These are phyloP conservation scores for Galleria mellonella DNA, from an alignment of 1,140 invertebrate genomes.

Conservation along the genomic window DNA sequence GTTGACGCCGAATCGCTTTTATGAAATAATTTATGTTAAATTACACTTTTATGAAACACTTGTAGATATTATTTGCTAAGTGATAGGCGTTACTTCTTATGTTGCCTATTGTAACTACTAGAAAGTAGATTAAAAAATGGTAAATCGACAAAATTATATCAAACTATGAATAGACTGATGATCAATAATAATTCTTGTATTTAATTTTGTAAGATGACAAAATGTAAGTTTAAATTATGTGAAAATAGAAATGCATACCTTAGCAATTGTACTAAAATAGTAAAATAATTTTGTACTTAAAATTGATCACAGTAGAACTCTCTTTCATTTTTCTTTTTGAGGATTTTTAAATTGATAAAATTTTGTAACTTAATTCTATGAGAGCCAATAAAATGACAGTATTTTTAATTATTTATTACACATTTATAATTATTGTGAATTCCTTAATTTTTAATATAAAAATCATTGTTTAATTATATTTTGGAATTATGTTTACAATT, in stretches of 20 bases:
- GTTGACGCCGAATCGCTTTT: slow-evolving; percentile 22
- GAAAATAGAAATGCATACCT: slow-evolving; percentile 39
- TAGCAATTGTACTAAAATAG: slow-evolving; percentile 33
- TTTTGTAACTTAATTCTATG: slow-evolving; percentile 36
- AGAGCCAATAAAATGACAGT: slow-evolving; percentile 60
- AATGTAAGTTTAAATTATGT: slow-evolving; percentile 71
- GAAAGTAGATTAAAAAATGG: slow-evolving; percentile 52
- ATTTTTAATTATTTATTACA: slow-evolving; percentile 68
- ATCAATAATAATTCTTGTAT: slow-evolving; percentile 73
- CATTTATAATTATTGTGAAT: slow-evolving; percentile 49
- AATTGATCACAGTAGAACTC: slow-evolving; percentile 47
- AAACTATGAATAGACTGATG: slow-evolving; percentile 73
- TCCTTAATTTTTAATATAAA: slow-evolving; percentile 43
- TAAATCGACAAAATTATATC: slow-evolving; percentile 71
- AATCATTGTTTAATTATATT: slow-evolving; percentile 61
- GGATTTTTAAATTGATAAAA: slow-evolving; percentile 33
- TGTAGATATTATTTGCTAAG: slow-evolving; percentile 60
- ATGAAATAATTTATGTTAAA: slow-evolving; percentile 54
- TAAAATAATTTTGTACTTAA: slow-evolving; percentile 61
- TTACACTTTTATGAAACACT: slow-evolving; percentile 38
- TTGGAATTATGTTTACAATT: slow-evolving; percentile 59
- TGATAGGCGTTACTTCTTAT: slow-evolving; percentile 53
- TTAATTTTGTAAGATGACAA: slow-evolving; percentile 74
- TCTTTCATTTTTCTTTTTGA: slow-evolving; percentile 74
- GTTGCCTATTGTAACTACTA: slow-evolving; percentile 63